Evolutionary conservation across 1,140 invertebrate genomes (phyloP).

Genomic region (Drosophila sproati): DNA sequence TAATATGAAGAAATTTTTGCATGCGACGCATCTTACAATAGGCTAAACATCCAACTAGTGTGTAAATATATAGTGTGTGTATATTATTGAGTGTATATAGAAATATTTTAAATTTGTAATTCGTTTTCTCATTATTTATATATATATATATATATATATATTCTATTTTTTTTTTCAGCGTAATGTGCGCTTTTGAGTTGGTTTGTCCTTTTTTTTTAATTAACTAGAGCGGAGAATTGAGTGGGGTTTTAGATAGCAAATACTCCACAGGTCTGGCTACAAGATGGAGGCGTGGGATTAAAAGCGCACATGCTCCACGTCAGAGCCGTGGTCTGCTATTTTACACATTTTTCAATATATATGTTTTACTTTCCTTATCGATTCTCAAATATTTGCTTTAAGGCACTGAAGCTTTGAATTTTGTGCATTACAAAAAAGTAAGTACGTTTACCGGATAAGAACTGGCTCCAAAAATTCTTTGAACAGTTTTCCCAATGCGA

Average conservation of each 20-base stretch:
- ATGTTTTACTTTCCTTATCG: constrained; percentile 16
- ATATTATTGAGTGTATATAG: constrained; percentile 74
- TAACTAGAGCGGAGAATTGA: constrained; percentile 25
- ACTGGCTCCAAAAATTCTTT: constrained; percentile 11
- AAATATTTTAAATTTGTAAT: constrained; percentile 73
- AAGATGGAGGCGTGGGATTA: not conserved
- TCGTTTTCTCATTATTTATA: constrained; percentile 18
- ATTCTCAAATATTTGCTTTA: constrained; percentile 69
- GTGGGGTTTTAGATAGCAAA: constrained; percentile 1
- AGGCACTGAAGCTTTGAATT: constrained; percentile 83
- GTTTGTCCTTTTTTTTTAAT: constrained; percentile 1
- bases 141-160: not conserved
- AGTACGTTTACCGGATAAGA: constrained; percentile 35
- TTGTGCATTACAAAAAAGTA: constrained; percentile 75
- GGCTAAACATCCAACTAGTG: constrained; percentile 78
- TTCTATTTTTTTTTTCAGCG: constrained; percentile 19
- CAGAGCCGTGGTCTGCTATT: constrained; percentile 45
- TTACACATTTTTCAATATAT: constrained; percentile 29
- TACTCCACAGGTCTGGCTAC: constrained; percentile 5
- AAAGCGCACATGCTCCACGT: constrained; percentile 43
- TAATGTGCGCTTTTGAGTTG: constrained; percentile 52
- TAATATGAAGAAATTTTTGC: constrained; percentile 60
- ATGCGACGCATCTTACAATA: constrained; percentile 54
- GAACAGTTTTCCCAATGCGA: constrained; percentile 33
- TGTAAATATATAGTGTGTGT: constrained; percentile 75